These are phyloP conservation scores for Lutjanus campechanus DNA, from an alignment of 2,797 vertebrate genomes.

Conservation along the genomic window DNA sequence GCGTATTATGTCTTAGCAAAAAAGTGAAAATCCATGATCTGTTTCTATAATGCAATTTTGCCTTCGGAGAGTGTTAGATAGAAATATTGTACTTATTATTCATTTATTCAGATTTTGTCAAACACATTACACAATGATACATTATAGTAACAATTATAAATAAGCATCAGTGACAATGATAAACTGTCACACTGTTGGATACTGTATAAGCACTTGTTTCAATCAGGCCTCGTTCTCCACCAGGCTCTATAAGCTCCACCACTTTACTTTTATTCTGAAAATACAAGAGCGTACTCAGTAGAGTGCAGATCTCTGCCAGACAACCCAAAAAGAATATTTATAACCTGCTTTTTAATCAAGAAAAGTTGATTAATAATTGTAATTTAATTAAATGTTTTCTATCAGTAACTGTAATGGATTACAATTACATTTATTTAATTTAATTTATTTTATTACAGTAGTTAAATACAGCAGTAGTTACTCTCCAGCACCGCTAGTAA, in stretches of 20 bases:
- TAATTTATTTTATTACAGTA: no score
- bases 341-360: no score
- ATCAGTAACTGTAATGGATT: no score
- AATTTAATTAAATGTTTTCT: no score
- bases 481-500: no score
- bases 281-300: no score
- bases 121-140: constrained; percentile 25
- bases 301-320: no score
- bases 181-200: constrained; percentile 5
- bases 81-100: constrained; percentile 33
- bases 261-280: not conserved
- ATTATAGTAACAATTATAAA: constrained; percentile 50
- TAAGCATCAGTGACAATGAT: constrained; percentile 36
- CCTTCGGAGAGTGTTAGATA: constrained; percentile 19
- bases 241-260: not conserved
- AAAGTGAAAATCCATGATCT: constrained; percentile 13
- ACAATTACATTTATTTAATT: not conserved
- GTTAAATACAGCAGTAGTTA: no score
- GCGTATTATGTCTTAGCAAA: constrained; percentile 2
- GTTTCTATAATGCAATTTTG: constrained; percentile 26
- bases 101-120: constrained; percentile 32
- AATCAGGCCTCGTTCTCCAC: constrained; percentile 24
- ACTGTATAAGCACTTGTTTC: constrained; percentile 20
- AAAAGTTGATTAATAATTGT: no score
- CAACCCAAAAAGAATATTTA: no score